Base-by-base conservation (phyloP, 2,113 vertebrate species). In the Callaeas wilsoni region DNA sequence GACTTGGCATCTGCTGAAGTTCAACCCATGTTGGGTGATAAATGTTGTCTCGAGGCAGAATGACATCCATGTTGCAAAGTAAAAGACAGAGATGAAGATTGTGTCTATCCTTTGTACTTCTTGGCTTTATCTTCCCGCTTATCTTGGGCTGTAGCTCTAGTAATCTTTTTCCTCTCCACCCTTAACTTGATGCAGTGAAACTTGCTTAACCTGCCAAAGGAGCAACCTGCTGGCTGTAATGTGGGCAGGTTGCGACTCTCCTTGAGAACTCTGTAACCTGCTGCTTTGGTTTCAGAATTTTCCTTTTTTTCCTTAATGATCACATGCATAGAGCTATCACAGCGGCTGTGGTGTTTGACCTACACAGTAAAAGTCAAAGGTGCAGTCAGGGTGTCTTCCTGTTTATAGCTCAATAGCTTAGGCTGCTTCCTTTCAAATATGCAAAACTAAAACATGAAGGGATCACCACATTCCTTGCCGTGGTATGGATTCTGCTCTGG, bases 121-220 rank as follows among this genome's bases (percentile, higher is more conserved):
- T 77, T 5, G 30, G 57, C 65, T 85, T 94, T 88, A 89, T 94
- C 89, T 95, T 89, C 60, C 52, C 33, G 0, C 77, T 60, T 93
- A 77, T 97, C 93, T 96, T 87, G 73, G 74, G 70, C 84, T 95
- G 82, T 82, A 90, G 81, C 67, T 95, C 84, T 89, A 81, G 87
- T 93, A 84, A 92, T 94, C 47, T 87, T 92, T 81, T 95, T 95
- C 94, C 84, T 88, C 94, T 96, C 94, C 93, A 79, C 96, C 93
- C 93, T 91, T 86, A 78, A 87, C 37, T 88, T 75, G 84, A 80
- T 96, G 77, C 77, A 88, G 88, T 90, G 80, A 94, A 85, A 90
- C 84, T 90, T 68, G 73, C 83, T 96, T 67, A 84, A 86, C 82
- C 89, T 93, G 96, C 82, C 68, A 71, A 17, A 89, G 79, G 84